Evolutionary conservation across 1,140 invertebrate genomes (phyloP).

Genomic region (Galendromus occidentalis): DNA sequence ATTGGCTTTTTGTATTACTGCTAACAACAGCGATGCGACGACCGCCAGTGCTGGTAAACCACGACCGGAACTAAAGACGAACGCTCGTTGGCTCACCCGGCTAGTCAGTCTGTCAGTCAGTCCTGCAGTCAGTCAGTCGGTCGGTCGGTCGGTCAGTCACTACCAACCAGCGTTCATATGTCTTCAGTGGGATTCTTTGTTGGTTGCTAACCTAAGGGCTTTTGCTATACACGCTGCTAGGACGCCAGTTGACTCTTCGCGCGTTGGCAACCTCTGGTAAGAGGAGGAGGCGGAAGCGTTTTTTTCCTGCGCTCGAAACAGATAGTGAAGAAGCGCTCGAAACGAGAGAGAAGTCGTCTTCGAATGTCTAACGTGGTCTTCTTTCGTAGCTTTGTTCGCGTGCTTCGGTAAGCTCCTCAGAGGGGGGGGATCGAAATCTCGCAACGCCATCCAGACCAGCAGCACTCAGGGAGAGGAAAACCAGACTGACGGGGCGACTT

Average conservation of each 20-base stretch:
- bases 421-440: neutral
- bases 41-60: too few species aligned
- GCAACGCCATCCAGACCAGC: neutral
- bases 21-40: too few species aligned
- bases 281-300: neutral
- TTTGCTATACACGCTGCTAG: too few species aligned
- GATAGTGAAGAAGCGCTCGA: neutral
- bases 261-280: slow-evolving; percentile 3
- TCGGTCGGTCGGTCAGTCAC: too few species aligned
- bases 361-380: neutral
- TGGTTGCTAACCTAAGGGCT: too few species aligned
- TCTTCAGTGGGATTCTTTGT: too few species aligned
- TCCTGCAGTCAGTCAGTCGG: too few species aligned
- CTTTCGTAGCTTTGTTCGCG: neutral
- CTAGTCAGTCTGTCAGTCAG: too few species aligned
- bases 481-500: neutral
- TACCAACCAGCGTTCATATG: too few species aligned
- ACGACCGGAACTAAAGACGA: too few species aligned
- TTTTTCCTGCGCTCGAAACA: neutral
- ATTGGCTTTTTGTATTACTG: too few species aligned
- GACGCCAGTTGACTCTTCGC: neutral
- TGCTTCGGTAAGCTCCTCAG: slow-evolving; percentile 1
- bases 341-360: neutral
- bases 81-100: too few species aligned
- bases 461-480: neutral